Percentiles rank a stretch among this genome's conserved stretches.
Evolutionary conservation across 2,797 vertebrate genomes (phyloP).

Genomic region (Phalloptychus januarius): DNA sequence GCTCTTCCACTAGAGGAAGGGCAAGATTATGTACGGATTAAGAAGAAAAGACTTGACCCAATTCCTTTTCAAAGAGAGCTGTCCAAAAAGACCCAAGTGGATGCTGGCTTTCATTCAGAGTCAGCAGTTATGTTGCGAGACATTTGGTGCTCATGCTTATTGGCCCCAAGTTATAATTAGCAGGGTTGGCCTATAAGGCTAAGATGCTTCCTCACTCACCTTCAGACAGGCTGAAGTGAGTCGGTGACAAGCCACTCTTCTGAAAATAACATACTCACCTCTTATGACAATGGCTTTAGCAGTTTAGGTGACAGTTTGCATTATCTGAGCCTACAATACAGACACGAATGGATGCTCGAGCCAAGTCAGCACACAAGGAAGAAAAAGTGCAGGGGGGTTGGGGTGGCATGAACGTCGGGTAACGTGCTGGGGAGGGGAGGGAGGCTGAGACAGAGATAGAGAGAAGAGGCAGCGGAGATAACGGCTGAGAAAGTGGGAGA

Average conservation of each 20-base stretch:
- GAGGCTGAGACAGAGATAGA: conserved; percentile 36
- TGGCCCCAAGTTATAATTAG: conserved; percentile 71
- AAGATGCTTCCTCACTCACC: conserved; percentile 49
- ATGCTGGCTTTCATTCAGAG: conserved; percentile 50
- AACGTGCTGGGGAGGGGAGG: too few species aligned
- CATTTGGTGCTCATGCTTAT: conserved; percentile 63
- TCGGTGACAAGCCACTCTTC: neutral
- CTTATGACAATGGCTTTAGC: neutral
- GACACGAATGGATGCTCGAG: conserved; percentile 47
- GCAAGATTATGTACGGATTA: conserved; percentile 77
- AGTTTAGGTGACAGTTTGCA: conserved; percentile 53
- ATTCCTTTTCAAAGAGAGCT: conserved; percentile 74
- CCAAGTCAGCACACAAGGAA: conserved; percentile 63
- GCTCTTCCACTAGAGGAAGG: conserved; percentile 60
- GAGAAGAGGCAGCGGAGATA: conserved; percentile 51
- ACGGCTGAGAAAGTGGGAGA: conserved; percentile 51
- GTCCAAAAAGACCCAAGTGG: conserved; percentile 45
- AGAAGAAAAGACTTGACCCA: conserved; percentile 78
- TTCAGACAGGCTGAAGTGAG: conserved; percentile 44
- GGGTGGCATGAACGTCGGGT: neutral
- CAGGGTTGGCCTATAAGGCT: conserved; percentile 48
- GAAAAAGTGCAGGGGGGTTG: neutral
- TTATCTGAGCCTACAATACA: conserved; percentile 53
- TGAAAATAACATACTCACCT: conserved; percentile 19
- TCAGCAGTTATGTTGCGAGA: conserved; percentile 63